Conservation (phyloP, 2,797 vertebrate species). For the Acanthurus leucopareius region DNA sequence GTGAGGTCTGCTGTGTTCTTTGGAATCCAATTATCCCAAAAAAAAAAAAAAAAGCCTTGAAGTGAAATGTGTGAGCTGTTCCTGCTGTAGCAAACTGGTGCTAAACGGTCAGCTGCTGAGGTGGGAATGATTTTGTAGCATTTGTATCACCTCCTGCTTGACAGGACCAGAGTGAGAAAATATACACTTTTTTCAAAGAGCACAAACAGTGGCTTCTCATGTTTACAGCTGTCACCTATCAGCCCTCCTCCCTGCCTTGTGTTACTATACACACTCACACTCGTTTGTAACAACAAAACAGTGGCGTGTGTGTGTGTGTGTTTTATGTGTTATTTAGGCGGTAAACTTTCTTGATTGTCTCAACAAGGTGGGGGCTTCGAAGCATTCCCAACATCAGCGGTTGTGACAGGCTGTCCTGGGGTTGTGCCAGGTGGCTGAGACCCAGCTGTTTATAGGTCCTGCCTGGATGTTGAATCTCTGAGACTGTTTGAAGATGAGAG, state of each 20-base stretch:
- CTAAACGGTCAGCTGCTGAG: slow-evolving; percentile 56
- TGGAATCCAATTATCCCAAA: background rate
- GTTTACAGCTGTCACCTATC: slow-evolving; percentile 68
- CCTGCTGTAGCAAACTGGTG: slow-evolving; percentile 18
- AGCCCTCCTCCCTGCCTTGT: background rate
- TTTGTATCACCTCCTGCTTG: slow-evolving; percentile 49
- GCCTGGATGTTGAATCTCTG: slow-evolving; percentile 44
- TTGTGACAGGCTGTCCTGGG: slow-evolving; percentile 53
- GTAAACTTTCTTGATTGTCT: slow-evolving; percentile 66
- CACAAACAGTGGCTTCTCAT: slow-evolving; percentile 67
- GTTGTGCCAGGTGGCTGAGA: slow-evolving; percentile 67
- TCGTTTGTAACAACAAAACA: slow-evolving; percentile 62
- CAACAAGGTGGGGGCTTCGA: slow-evolving; percentile 28
- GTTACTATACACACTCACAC: slow-evolving; percentile 55
- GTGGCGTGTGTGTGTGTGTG: slow-evolving; percentile 49
- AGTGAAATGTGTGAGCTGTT: slow-evolving; percentile 41
- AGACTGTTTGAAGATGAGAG: slow-evolving; percentile 64
- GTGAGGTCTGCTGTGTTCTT: slow-evolving; percentile 49
- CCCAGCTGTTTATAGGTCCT: slow-evolving; percentile 66
- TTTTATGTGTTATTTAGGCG: slow-evolving; percentile 51
- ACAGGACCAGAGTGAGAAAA: slow-evolving; percentile 64
- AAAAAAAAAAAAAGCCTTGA: slow-evolving; percentile 13
- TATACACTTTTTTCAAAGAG: slow-evolving; percentile 64
- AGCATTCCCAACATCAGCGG: slow-evolving; percentile 31
- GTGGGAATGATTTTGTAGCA: slow-evolving; percentile 47